Evolutionary conservation across 2,888 invertebrate genomes (phyloP), one percentile per base, ranked within the genome.

Genomic region (Coenonympha glycerion): DNA sequence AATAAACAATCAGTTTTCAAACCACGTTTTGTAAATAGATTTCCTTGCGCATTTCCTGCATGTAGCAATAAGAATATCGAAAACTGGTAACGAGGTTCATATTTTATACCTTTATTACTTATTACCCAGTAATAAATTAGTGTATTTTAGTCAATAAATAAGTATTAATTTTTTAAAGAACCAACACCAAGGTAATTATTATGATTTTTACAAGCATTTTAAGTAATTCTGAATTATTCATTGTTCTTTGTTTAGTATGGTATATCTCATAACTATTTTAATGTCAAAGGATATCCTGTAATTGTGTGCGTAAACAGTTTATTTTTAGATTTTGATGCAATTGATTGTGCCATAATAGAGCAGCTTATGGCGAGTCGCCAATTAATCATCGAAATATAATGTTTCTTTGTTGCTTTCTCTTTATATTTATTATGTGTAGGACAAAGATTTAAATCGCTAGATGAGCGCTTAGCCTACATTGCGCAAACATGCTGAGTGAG

Each of bases 41-140:
- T 63, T 64, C 62, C 61, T 61, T 58, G 48, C 55, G 47, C 33
- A 42, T 55, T 60, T 63, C 60, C 60, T 55, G 31, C 28, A 39
- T n/a, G 47, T 21, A 34, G 37, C 26, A 33, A 51, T 44, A 42
- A 47, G 51, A 13, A 37, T 26, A 24, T 40, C 22, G 37, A 51
- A 51, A 51, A 51, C 31, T 37, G 39, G 11, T 46, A 50, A 47
- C 8, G 30, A 53, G 49, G 16, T 45, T 34, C 9, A n/a, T 36
- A 16, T 39, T 21, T 44, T 39, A 39, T 57, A 55, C 47, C 46
- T 42, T 24, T 54, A 46, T 30, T 55, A 40, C 37, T 3, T 53
- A 49, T 41, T 33, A 28, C 36, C 40, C n/a, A n/a, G n/a, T n/a
- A n/a, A n/a, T n/a, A n/a, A n/a, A n/a, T n/a, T n/a, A n/a, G n/a